These are phyloP conservation scores for Metacarcinus magister DNA, from an alignment of 2,888 invertebrate species.

Conservation along the genomic window DNA sequence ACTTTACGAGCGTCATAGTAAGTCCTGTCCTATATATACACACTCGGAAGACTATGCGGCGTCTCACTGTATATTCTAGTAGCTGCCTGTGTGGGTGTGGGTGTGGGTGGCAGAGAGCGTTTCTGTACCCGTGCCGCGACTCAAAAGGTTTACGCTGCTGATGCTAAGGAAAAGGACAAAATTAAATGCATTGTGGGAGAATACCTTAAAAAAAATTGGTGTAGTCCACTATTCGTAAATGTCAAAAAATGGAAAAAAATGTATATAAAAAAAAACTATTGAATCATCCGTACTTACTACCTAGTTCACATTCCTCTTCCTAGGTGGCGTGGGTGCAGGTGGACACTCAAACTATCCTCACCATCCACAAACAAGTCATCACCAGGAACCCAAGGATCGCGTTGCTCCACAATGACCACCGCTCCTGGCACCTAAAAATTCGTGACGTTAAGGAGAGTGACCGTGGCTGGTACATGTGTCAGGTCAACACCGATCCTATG, in stretches of 20 bases:
- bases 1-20: neutral
- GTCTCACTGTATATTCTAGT: neutral
- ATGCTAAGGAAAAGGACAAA: neutral
- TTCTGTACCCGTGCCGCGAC: neutral
- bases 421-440: conserved; percentile 81
- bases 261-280: too few species aligned
- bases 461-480: conserved; percentile 89
- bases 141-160: neutral
- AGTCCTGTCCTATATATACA: neutral
- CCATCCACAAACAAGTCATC: conserved; percentile 96
- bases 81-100: too few species aligned
- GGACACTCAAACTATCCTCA: conserved; percentile 96
- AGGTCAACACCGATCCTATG: conserved; percentile 97
- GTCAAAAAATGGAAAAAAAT: too few species aligned
- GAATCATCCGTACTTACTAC: neutral
- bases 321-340: conserved; percentile 98
- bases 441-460: conserved; percentile 83
- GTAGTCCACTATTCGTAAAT: too few species aligned
- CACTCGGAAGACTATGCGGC: neutral
- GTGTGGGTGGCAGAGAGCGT: neutral
- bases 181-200: too few species aligned
- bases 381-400: conserved; percentile 94
- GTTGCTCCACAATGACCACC: conserved; percentile 90
- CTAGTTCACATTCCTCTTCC: neutral
- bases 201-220: too few species aligned